These are phyloP conservation scores for Pseudomyrmex gracilis DNA, from an alignment of 1,140 invertebrate genomes.

Conservation along the genomic window DNA sequence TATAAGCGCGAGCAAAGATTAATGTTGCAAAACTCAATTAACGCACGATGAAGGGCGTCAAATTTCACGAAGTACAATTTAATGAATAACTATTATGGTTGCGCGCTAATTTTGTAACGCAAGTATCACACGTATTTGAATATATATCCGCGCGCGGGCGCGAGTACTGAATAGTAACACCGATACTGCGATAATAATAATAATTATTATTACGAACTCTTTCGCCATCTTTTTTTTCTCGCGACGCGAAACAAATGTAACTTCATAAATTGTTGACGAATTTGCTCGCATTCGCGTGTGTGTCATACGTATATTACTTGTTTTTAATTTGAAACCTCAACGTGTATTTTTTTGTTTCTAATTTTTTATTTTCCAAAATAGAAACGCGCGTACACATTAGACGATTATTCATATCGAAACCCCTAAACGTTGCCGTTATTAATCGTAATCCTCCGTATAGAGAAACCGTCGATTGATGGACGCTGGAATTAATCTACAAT, in stretches of 20 bases:
- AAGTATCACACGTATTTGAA: conserved; percentile 32
- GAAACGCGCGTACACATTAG: background rate
- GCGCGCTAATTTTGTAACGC: conserved; percentile 5
- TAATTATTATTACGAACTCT: background rate
- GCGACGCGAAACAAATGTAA: background rate
- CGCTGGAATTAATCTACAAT: conserved; percentile 62
- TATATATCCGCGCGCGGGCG: background rate
- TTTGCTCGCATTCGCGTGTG: background rate
- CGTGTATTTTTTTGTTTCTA: background rate
- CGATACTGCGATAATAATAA: conserved; percentile 20
- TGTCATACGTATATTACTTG: background rate
- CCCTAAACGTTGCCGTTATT: conserved; percentile 46
- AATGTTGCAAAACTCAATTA: conserved; percentile 22
- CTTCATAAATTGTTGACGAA: background rate
- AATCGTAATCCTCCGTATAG: conserved; percentile 53
- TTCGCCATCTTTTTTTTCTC: background rate
- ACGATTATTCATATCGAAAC: conserved; percentile 58
- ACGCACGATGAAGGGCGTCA: background rate
- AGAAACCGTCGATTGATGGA: conserved; percentile 48
- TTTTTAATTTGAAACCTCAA: background rate
- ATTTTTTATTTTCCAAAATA: background rate
- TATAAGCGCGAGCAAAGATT: background rate
- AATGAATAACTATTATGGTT: background rate
- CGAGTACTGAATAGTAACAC: conserved; percentile 26
- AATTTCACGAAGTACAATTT: conserved; percentile 23